These are phyloP conservation scores for Semaprochilodus insignis DNA, from an alignment of 2,797 vertebrate genomes.

Conservation along the genomic window DNA sequence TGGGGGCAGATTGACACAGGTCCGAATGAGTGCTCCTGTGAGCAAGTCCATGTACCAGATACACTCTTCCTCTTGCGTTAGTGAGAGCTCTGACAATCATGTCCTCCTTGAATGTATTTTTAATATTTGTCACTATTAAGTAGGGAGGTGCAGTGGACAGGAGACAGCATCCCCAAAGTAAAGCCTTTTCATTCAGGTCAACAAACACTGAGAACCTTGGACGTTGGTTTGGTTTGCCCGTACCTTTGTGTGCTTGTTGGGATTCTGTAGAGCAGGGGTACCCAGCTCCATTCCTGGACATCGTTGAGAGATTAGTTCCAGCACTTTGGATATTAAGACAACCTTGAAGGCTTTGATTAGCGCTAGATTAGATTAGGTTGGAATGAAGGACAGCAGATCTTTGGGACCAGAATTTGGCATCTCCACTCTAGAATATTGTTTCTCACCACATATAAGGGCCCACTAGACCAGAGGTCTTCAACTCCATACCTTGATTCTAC, in stretches of 20 bases:
- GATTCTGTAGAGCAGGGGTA: not conserved
- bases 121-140: constrained; percentile 15
- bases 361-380: not conserved
- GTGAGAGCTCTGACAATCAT: constrained; percentile 23
- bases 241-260: not conserved
- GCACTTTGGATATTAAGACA: too few relatives aligned
- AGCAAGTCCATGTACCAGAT: not conserved
- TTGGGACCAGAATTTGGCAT: not conserved
- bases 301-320: not conserved
- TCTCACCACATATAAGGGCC: not conserved
- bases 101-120: constrained; percentile 45
- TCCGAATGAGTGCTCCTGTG: not conserved
- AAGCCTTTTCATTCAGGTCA: not conserved
- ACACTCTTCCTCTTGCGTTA: not conserved
- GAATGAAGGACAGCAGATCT: not conserved
- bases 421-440: not conserved
- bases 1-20: not conserved
- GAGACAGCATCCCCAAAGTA: not conserved
- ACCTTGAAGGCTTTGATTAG: not conserved
- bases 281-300: not conserved
- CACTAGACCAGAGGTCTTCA: too few relatives aligned
- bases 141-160: not conserved
- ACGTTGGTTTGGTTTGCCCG: not conserved
- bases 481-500: too few relatives aligned
- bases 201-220: not conserved